These are phyloP conservation scores for Lerista edwardsae DNA, from an alignment of 2,797 vertebrate species.

Conservation along the genomic window DNA sequence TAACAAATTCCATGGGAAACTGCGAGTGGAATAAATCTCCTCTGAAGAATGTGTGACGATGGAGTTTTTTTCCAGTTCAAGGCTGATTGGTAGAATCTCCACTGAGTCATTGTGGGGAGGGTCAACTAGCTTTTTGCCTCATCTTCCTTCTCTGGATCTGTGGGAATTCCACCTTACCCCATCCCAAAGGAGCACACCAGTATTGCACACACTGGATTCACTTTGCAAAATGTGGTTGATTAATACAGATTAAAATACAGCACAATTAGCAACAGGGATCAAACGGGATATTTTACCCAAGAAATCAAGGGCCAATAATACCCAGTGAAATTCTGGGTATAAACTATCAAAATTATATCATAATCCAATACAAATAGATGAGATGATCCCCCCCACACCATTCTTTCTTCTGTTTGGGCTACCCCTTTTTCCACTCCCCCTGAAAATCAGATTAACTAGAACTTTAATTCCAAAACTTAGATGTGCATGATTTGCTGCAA, in stretches of 20 bases:
- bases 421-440: too few species aligned
- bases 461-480: background rate
- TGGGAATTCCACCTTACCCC: background rate
- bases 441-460: background rate
- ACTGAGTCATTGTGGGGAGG: background rate
- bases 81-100: constrained; percentile 46
- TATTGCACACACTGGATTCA: background rate
- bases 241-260: background rate
- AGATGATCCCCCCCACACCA: too few species aligned
- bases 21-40: constrained; percentile 64
- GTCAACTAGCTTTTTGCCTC: background rate
- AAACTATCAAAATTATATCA: background rate
- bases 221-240: background rate
- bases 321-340: background rate
- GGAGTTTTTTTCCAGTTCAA: constrained; percentile 55
- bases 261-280: background rate
- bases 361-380: background rate
- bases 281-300: background rate
- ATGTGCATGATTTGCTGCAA: background rate
- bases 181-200: background rate
- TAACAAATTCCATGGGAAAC: constrained; percentile 61
- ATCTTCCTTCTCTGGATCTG: background rate
- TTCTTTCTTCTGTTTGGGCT: too few species aligned
- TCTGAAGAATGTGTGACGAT: constrained; percentile 62
- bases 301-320: background rate